These are phyloP conservation scores for Ceratina calcarata DNA, from an alignment of 1,140 invertebrate genomes.

Conservation along the genomic window DNA sequence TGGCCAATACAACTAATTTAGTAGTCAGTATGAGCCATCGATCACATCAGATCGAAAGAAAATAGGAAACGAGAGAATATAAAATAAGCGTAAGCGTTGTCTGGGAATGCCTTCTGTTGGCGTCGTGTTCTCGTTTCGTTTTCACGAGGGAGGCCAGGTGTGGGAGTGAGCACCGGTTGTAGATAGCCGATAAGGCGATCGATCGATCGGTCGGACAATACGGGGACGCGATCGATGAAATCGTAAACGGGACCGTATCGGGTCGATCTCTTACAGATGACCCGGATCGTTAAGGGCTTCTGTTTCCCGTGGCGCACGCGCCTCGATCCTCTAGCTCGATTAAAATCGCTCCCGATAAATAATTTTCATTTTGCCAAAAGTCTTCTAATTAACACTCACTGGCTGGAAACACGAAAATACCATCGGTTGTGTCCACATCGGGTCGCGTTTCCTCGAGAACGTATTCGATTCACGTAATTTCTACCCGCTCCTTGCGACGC, in stretches of 20 bases:
- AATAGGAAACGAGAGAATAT: neutral
- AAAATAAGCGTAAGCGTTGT: neutral
- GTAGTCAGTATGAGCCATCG: neutral
- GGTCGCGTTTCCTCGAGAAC: slow-evolving; percentile 7
- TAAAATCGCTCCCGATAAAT: neutral
- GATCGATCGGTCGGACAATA: slow-evolving; percentile 65
- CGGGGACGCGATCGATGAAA: slow-evolving; percentile 63
- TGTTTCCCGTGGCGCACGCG: slow-evolving; percentile 58
- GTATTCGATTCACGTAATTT: slow-evolving; percentile 26
- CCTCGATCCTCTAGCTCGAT: slow-evolving; percentile 34
- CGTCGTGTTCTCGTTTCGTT: slow-evolving; percentile 41
- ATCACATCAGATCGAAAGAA: neutral
- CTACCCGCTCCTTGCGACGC: slow-evolving; percentile 18
- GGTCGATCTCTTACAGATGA: slow-evolving; percentile 70
- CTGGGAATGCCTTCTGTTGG: slow-evolving; percentile 1
- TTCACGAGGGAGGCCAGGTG: slow-evolving; percentile 62
- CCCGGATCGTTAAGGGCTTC: slow-evolving; percentile 72
- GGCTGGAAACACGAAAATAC: too few species aligned
- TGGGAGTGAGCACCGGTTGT: slow-evolving; percentile 68
- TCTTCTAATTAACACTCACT: too few species aligned
- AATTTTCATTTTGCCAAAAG: too few species aligned
- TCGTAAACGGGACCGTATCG: slow-evolving; percentile 59
- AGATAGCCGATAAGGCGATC: slow-evolving; percentile 66
- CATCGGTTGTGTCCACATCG: neutral
- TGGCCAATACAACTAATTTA: too few species aligned